Conservation (phyloP, 2,888 invertebrate genomes). For the Poecilus cupreus region DNA sequence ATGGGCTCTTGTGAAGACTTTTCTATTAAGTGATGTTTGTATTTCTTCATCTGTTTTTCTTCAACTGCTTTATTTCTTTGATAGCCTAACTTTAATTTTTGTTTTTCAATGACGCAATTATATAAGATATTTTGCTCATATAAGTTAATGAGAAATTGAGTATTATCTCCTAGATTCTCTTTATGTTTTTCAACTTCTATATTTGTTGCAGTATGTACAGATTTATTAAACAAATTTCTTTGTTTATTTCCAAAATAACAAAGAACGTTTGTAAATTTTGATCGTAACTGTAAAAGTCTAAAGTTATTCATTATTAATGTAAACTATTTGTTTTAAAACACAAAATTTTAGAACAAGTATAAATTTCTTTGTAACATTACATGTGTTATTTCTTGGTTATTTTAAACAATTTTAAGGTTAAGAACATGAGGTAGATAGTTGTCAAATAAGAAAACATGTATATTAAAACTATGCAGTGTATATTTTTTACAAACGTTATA, state of each 20-base stretch:
- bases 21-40: conserved; percentile 65
- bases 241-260: not conserved
- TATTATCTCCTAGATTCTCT: not conserved
- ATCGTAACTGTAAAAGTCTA: not conserved
- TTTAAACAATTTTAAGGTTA: not conserved
- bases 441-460: conserved; percentile 1
- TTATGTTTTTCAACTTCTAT: not conserved
- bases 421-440: not conserved
- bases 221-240: not conserved
- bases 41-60: conserved; percentile 54
- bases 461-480: not conserved
- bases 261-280: not conserved
- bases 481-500: conserved; percentile 24
- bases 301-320: conserved; percentile 4
- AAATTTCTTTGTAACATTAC: no score
- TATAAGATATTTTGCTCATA: conserved; percentile 69
- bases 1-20: conserved; percentile 71
- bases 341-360: no score
- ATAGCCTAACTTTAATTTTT: conserved; percentile 65
- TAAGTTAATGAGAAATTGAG: conserved; percentile 62
- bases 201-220: not conserved
- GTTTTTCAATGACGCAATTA: conserved; percentile 70
- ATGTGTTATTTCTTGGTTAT: no score
- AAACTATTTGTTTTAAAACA: not conserved
- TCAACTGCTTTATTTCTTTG: conserved; percentile 62